Base-by-base conservation (phyloP, 2,797 vertebrate genomes). In the Enteromius radiatus region DNA sequence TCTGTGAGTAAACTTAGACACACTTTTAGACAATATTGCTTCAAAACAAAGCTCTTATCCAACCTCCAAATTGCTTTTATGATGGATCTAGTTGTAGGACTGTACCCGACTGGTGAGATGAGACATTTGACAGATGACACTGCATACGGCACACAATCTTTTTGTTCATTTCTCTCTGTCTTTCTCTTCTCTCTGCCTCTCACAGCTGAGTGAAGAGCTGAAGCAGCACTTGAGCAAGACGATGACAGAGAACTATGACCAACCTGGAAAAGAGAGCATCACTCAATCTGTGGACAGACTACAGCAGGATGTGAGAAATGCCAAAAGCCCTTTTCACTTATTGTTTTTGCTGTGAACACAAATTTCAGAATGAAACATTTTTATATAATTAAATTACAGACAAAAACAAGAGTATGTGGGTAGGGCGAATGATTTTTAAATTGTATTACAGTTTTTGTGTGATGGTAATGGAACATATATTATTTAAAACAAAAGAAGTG, bases 121-220 rank as follows among this genome's bases (percentile, higher is more conserved):
- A 75, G 10, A 17, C 61, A 5, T 43, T 41, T 82, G 43, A 76
- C 15, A 19, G 26, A 74, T 64, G 31, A 65, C 49, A 36, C 65
- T 38, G 33, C 21, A n/a, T 15, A 31, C 36, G 17, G 31, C n/a
- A 11, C 56, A 23, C 61, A 19, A 31, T 19, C 19, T 45, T 74
- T 61, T 23, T 49, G 26, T 19, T n/a, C 2, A 43, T 68, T 65
- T 78, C 45, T 64, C 36, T 79, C 54, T 45, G 3, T 75, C 23
- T 41, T 54, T 78, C 45, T 54, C 65, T 81, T 54, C 19, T 31
- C 45, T 14, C 31, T 0, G 7, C 67, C 36, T 59, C 21, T 82
- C 3, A 21, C 89, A 97, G 97, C 92, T 97, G 87, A 96, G 96
- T 12, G 94, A 95, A 0, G 96, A 97, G 77, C 91, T 97, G 87